phyloP scores from a whole-genome alignment of 1,140 invertebrate genomes.

The Tetramorium parvispinum region DNA sequence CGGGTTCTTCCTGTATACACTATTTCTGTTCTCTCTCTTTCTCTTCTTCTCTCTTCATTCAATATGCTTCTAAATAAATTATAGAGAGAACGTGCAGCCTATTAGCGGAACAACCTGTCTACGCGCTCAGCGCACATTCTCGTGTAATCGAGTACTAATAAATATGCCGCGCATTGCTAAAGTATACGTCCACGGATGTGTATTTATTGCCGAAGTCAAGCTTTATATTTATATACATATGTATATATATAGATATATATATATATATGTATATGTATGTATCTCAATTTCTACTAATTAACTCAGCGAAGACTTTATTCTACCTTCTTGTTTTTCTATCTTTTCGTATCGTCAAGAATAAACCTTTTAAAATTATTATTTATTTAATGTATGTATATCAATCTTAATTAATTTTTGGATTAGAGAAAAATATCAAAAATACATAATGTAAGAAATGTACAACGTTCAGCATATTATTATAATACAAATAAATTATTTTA shows the following conservation, averaged over 20 bases:
- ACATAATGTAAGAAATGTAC: not conserved
- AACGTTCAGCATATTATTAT: not conserved
- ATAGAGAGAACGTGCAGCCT: slow-evolving; percentile 64
- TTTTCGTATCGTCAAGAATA: not conserved
- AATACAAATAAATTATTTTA: not conserved
- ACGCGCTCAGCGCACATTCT: slow-evolving; percentile 36
- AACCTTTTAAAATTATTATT: not conserved
- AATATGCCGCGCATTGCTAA: slow-evolving; percentile 29
- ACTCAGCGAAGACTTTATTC: slow-evolving; percentile 1
- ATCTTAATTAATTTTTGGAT: not conserved
- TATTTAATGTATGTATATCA: not conserved
- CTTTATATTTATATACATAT: not conserved
- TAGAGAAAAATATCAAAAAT: not conserved
- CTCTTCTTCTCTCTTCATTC: not conserved
- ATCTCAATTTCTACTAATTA: slow-evolving; percentile 36
- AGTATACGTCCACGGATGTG: slow-evolving; percentile 11
- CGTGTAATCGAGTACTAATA: slow-evolving; percentile 48
- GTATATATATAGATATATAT: not conserved
- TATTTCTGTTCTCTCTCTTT: not conserved
- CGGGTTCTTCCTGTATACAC: not conserved
- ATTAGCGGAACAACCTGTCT: slow-evolving; percentile 73
- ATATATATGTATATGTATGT: not conserved
- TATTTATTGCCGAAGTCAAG: slow-evolving; percentile 7
- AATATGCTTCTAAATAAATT: slow-evolving; percentile 70
- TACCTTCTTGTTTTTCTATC: not conserved